These are phyloP conservation scores for Phoenoteleia sp. DNA, from an alignment of 2,888 invertebrate genomes.

Conservation along the genomic window DNA sequence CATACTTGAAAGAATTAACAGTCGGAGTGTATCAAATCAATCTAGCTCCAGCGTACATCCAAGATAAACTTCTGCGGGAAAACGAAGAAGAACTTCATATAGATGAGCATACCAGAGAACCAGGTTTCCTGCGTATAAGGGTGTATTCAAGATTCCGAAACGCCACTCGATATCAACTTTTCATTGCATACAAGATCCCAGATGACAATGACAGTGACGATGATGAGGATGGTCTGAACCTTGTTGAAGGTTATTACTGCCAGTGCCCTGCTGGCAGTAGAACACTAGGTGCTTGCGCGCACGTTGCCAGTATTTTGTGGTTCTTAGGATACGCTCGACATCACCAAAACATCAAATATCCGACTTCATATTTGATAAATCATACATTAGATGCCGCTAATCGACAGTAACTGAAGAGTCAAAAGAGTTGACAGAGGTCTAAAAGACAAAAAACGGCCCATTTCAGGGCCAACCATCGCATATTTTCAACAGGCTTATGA, in stretches of 20 bases:
- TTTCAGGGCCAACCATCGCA: constrained; percentile 22
- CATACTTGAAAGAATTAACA: constrained; percentile 48
- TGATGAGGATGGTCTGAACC: constrained; percentile 12
- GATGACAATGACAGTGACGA: constrained; percentile 9
- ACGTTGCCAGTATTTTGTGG: constrained; percentile 29
- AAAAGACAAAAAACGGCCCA: constrained; percentile 1
- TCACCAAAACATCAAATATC: constrained; percentile 38
- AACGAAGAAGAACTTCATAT: constrained; percentile 53
- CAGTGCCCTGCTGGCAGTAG: constrained; percentile 9
- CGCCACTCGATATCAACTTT: constrained; percentile 41
- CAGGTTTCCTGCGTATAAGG: constrained; percentile 46
- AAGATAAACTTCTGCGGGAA: constrained; percentile 54
- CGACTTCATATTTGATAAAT: constrained; percentile 21
- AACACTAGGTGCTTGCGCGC: constrained; percentile 30
- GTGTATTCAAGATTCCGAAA: constrained; percentile 41
- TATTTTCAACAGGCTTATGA: too few species aligned
- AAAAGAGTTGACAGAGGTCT: neutral
- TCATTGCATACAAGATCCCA: constrained; percentile 15
- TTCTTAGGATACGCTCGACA: constrained; percentile 30
- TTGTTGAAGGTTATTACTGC: constrained; percentile 16
- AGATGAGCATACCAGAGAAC: constrained; percentile 37
- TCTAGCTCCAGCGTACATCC: constrained; percentile 52
- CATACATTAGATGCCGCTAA: constrained; percentile 23
- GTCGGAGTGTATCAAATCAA: constrained; percentile 56
- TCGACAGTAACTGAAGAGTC: neutral